These are phyloP conservation scores for Parapristionchus giblindavisi DNA, from an alignment of 2,888 invertebrate genomes.

Conservation along the genomic window DNA sequence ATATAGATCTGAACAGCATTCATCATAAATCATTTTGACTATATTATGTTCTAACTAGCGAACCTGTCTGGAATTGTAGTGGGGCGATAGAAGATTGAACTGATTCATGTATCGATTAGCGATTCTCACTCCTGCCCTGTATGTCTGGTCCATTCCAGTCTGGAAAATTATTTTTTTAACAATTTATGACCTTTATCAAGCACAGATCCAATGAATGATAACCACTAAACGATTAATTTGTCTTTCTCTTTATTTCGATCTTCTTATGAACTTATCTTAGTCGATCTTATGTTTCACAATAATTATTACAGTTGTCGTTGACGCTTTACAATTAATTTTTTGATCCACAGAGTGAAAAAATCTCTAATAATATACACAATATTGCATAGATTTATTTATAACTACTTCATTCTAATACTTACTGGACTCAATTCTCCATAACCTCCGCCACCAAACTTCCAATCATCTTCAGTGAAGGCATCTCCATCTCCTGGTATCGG, in stretches of 20 bases:
- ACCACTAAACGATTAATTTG: no score
- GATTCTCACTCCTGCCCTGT: slow-evolving; percentile 1
- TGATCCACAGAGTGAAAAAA: neutral
- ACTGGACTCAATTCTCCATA: slow-evolving; percentile 56
- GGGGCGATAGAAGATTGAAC: neutral
- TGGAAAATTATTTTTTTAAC: neutral
- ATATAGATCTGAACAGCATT: slow-evolving; percentile 69
- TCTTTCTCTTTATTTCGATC: no score
- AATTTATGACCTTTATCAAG: no score
- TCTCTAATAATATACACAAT: neutral
- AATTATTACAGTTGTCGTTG: no score
- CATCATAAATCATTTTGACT: neutral
- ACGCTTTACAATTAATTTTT: no score
- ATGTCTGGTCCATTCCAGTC: slow-evolving; percentile 22
- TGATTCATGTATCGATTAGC: slow-evolving; percentile 11
- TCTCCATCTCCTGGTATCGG: slow-evolving; percentile 40
- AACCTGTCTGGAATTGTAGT: slow-evolving; percentile 9
- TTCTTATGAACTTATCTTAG: no score
- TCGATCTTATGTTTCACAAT: no score
- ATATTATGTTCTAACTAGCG: neutral
- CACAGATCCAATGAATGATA: no score
- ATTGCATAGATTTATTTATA: neutral
- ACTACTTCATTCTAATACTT: slow-evolving; percentile 2
- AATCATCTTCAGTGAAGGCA: slow-evolving; percentile 45
- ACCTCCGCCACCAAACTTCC: slow-evolving; percentile 57